A percentile compares a stretch with the other conserved stretches of the same genome.
Evolutionary conservation across 2,888 invertebrate genomes (phyloP).

Genomic region (Galeruca laticollis): DNA sequence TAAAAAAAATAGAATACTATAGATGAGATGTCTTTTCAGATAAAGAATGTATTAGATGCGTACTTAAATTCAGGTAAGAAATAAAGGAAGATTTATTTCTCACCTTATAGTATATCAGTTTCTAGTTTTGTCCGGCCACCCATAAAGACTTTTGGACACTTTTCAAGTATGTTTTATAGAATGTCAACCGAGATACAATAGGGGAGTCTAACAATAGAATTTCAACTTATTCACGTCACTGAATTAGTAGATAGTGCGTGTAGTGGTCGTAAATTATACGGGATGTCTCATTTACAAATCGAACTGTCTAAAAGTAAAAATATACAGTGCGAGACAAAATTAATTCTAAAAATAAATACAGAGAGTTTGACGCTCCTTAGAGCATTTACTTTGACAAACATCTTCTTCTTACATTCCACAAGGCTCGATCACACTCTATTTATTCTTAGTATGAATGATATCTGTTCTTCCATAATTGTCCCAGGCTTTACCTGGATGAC

Average conservation of each 20-base stretch:
- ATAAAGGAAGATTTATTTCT: conserved; percentile 35
- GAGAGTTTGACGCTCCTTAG: too few relatives aligned
- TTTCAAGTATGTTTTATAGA: conserved; percentile 34
- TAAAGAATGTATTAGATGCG: conserved; percentile 26
- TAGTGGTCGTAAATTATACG: conserved; percentile 11
- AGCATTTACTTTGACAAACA: too few relatives aligned
- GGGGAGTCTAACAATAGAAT: conserved; percentile 32
- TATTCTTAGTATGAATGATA: too few relatives aligned
- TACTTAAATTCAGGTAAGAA: conserved; percentile 34
- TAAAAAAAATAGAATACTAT: background rate
- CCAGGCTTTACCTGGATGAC: too few relatives aligned
- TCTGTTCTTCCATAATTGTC: too few relatives aligned
- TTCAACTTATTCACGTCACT: conserved; percentile 24
- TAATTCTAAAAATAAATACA: too few relatives aligned
- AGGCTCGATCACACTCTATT: too few relatives aligned
- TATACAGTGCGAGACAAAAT: too few relatives aligned
- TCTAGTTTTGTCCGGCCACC: conserved; percentile 28
- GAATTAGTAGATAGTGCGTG: conserved; percentile 22
- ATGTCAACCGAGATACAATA: conserved; percentile 24
- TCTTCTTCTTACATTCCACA: too few relatives aligned
- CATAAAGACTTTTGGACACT: conserved; percentile 34
- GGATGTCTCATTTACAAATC: conserved; percentile 5
- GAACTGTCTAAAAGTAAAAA: too few relatives aligned
- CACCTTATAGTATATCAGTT: conserved; percentile 32
- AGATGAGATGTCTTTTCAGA: conserved; percentile 1